Conservation (phyloP, 92 coral and sea anemone genomes). For the Zoanthus solanderi region DNA sequence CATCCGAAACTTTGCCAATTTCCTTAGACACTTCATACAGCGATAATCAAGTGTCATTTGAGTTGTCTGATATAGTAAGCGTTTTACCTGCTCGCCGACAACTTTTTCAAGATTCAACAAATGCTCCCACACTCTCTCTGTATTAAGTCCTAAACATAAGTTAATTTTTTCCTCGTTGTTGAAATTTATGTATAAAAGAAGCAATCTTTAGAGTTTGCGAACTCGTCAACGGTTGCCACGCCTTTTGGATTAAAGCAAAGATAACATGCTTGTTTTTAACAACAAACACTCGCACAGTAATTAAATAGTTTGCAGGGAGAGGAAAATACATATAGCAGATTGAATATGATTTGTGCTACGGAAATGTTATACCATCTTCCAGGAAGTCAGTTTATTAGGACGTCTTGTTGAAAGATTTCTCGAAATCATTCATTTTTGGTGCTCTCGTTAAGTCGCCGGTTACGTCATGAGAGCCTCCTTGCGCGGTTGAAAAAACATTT, state of each 20-base stretch:
- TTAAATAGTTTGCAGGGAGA: background rate
- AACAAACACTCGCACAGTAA: constrained; percentile 21
- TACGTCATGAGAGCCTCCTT: constrained; percentile 28
- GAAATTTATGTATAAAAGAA: background rate
- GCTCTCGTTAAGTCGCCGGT: constrained; percentile 15
- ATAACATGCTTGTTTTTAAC: constrained; percentile 2
- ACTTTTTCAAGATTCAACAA: no score
- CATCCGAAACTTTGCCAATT: no score
- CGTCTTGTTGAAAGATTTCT: constrained; percentile 42
- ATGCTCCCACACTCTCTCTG: no score
- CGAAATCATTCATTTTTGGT: constrained; percentile 3
- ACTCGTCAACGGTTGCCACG: constrained; percentile 37
- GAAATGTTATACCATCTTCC: constrained; percentile 35
- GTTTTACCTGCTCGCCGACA: no score
- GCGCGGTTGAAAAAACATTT: constrained; percentile 51
- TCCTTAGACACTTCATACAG: no score
- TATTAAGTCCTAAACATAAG: no score
- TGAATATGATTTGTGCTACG: constrained; percentile 11
- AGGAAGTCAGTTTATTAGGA: constrained; percentile 39
- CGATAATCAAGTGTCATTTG: no score
- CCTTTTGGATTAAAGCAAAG: constrained; percentile 45
- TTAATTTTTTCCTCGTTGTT: background rate
- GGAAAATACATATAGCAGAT: background rate
- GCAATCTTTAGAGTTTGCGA: constrained; percentile 7
- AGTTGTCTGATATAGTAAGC: no score